Evolutionary conservation across 2,797 vertebrate genomes (phyloP).

Genomic region (Kryptopterus vitreolus): DNA sequence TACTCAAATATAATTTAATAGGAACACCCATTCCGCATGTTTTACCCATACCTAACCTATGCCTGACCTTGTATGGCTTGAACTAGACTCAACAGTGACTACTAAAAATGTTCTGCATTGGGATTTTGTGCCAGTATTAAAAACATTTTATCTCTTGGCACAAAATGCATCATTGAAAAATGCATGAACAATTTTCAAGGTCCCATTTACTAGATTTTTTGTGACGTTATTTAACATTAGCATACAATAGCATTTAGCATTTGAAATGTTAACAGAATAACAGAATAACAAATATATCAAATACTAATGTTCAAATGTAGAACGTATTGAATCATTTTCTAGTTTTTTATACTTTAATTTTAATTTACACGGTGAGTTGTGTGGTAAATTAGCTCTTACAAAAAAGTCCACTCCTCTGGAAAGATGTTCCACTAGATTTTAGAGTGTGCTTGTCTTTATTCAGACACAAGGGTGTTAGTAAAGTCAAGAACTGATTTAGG

Average conservation of each 20-base stretch:
- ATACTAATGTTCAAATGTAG: not conserved
- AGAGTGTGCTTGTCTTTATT: no score
- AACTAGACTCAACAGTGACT: not conserved
- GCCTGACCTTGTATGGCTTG: not conserved
- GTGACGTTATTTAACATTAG: not conserved
- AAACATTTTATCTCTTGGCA: not conserved
- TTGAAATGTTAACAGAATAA: not conserved
- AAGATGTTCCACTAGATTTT: no score
- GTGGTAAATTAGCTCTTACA: no score
- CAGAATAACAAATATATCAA: not conserved
- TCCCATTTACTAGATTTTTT: not conserved
- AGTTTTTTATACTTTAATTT: not conserved
- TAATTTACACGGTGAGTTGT: not conserved
- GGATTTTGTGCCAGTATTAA: not conserved
- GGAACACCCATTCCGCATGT: conserved; percentile 9
- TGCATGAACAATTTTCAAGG: not conserved
- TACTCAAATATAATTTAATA: conserved; percentile 55
- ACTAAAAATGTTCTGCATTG: not conserved
- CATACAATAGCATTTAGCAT: not conserved
- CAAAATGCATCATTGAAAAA: not conserved
- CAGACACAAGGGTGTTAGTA: no score
- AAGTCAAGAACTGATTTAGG: no score
- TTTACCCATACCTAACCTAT: conserved; percentile 7
- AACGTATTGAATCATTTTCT: not conserved
- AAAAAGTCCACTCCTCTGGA: no score